phyloP scores from a whole-genome alignment of 2,888 invertebrate genomes.

The Rotaria sp. region DNA sequence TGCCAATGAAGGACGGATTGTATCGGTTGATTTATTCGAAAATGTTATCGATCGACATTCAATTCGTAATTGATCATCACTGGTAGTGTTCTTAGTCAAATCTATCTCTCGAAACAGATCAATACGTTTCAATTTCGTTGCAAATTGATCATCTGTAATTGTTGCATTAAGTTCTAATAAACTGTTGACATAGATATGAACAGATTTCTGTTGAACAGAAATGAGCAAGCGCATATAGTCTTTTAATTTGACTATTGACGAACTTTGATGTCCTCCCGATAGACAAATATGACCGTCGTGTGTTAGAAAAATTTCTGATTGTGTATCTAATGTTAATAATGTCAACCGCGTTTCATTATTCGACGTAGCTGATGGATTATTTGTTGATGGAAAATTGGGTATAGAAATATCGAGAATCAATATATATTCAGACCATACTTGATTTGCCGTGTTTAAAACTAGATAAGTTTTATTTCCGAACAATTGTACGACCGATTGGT shows the following conservation, averaged over 20 bases:
- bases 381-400: not conserved
- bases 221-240: not conserved
- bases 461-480: not conserved
- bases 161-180: not conserved
- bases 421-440: not conserved
- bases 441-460: too few relatives aligned
- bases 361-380: not conserved
- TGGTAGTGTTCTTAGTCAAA: not conserved
- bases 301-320: not conserved
- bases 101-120: not conserved
- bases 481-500: not conserved
- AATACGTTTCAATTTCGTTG: not conserved
- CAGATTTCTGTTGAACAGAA: not conserved
- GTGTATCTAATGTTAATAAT: not conserved
- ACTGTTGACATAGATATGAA: not conserved
- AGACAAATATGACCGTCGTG: not conserved
- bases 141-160: not conserved
- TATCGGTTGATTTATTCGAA: not conserved
- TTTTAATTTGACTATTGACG: not conserved
- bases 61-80: not conserved
- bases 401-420: not conserved
- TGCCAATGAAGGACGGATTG: not conserved
- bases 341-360: not conserved
- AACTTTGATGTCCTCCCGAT: not conserved
- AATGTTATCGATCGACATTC: not conserved